These are phyloP conservation scores for Drosophila peninsularis DNA, from an alignment of 2,888 invertebrate species.

Conservation along the genomic window DNA sequence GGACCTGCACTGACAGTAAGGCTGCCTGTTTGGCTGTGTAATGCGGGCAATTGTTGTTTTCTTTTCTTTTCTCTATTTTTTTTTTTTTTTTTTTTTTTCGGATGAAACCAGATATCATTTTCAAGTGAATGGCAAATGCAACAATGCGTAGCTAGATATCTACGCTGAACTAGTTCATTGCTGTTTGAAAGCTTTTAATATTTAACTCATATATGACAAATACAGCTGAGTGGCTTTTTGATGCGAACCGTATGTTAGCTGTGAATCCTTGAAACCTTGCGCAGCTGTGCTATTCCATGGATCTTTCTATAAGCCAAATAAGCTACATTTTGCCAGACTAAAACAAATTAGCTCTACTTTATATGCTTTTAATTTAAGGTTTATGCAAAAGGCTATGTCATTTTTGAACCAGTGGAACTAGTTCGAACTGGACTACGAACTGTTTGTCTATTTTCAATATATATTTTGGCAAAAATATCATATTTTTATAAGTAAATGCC, in stretches of 20 bases:
- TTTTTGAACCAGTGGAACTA: background rate
- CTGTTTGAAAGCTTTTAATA: conserved; percentile 9
- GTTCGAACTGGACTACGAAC: background rate
- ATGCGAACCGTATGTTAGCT: background rate
- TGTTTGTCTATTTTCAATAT: background rate
- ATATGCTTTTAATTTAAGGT: background rate
- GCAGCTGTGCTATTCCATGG: background rate
- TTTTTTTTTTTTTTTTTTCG: background rate
- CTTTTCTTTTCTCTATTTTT: background rate
- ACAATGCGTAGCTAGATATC: conserved; percentile 3
- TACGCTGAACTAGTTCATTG: conserved; percentile 19
- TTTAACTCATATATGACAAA: conserved; percentile 10
- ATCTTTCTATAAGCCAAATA: background rate
- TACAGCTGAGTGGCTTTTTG: background rate
- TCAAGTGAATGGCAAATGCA: conserved; percentile 29
- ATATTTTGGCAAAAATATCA: background rate
- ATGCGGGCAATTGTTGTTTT: conserved; percentile 33
- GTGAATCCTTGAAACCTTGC: background rate
- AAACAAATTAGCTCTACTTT: background rate
- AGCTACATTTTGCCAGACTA: too few relatives aligned
- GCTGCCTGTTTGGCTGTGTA: conserved; percentile 1
- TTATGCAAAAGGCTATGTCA: background rate
- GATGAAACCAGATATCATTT: conserved; percentile 21
- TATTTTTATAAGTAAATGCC: too few relatives aligned
- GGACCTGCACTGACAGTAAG: conserved; percentile 4